Evolutionary conservation across 1,140 invertebrate genomes (phyloP).

Genomic region (Drosophila persimilis): DNA sequence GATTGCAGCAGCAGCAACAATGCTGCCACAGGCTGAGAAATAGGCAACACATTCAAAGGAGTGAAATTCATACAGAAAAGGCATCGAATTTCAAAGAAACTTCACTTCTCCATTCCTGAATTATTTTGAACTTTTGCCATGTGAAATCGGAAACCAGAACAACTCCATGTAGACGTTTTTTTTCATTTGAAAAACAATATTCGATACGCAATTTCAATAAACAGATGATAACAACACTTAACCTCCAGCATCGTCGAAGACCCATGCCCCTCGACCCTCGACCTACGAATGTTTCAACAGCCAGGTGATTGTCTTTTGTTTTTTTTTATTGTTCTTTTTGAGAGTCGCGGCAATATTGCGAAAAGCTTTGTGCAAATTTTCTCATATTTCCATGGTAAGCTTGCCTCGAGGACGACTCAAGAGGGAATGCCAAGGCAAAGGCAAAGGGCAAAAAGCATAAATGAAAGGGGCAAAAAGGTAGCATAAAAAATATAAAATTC

Average conservation of each 20-base stretch:
- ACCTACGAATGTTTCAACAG: constrained; percentile 15
- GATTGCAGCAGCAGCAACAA: constrained; percentile 15
- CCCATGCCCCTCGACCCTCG: no score
- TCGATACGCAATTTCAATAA: constrained; percentile 52
- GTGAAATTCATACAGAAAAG: neutral
- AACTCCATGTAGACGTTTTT: constrained; percentile 10
- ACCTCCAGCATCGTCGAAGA: constrained; percentile 13
- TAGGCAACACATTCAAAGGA: constrained; percentile 19
- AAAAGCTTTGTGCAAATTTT: constrained; percentile 51
- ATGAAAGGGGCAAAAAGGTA: constrained; percentile 15
- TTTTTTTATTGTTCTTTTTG: constrained; percentile 17
- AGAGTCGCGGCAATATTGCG: constrained; percentile 39
- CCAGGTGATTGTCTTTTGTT: constrained; percentile 36
- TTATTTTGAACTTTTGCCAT: constrained; percentile 8
- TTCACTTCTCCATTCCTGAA: neutral
- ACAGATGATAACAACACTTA: constrained; percentile 52
- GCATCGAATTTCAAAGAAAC: no score
- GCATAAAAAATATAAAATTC: constrained; percentile 12
- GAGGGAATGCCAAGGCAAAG: constrained; percentile 7
- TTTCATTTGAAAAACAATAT: constrained; percentile 28
- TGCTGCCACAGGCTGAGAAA: constrained; percentile 13
- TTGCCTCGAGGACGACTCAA: constrained; percentile 26
- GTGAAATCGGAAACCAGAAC: constrained; percentile 6
- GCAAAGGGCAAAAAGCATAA: constrained; percentile 24
- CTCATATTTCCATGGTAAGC: constrained; percentile 38